phyloP scores from a whole-genome alignment of 2,888 invertebrate genomes.

The Nymphalis c-album region DNA sequence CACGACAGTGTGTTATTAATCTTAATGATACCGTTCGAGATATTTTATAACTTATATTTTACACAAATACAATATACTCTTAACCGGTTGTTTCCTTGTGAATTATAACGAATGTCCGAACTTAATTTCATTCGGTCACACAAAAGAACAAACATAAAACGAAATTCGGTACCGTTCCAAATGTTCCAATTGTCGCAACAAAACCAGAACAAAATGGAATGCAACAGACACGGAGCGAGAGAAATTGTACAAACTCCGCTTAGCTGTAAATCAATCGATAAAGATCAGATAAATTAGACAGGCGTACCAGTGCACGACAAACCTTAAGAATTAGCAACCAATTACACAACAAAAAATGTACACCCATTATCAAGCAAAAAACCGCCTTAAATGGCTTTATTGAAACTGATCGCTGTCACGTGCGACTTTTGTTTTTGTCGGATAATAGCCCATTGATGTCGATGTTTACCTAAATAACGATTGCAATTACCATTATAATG shows the following conservation, averaged over 20 bases:
- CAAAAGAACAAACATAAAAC: slow-evolving; percentile 19
- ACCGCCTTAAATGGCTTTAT: slow-evolving; percentile 58
- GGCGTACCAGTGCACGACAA: slow-evolving; percentile 48
- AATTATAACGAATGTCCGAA: slow-evolving; percentile 11
- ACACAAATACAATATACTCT: background rate
- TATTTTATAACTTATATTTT: background rate
- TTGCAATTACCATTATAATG: slow-evolving; percentile 23
- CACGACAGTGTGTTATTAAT: no score
- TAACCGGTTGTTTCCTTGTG: background rate
- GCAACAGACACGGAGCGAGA: slow-evolving; percentile 40
- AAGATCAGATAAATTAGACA: slow-evolving; percentile 49
- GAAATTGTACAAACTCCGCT: slow-evolving; percentile 46
- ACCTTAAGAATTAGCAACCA: slow-evolving; percentile 57
- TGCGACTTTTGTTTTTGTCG: slow-evolving; percentile 56
- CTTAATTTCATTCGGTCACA: slow-evolving; percentile 18
- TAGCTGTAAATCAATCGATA: slow-evolving; percentile 57
- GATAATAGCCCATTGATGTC: slow-evolving; percentile 37
- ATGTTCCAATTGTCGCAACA: slow-evolving; percentile 36
- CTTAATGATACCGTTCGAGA: no score
- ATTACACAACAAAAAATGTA: slow-evolving; percentile 60
- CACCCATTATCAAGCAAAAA: slow-evolving; percentile 52
- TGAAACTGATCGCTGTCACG: slow-evolving; percentile 56
- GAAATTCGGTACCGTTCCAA: slow-evolving; percentile 31
- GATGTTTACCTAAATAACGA: slow-evolving; percentile 44
- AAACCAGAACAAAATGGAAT: slow-evolving; percentile 38